Percentiles rank a stretch among this genome's conserved stretches.
These are phyloP conservation scores for Aspidoscelis tigris DNA, from an alignment of 2,113 vertebrate species.

Conservation along the genomic window DNA sequence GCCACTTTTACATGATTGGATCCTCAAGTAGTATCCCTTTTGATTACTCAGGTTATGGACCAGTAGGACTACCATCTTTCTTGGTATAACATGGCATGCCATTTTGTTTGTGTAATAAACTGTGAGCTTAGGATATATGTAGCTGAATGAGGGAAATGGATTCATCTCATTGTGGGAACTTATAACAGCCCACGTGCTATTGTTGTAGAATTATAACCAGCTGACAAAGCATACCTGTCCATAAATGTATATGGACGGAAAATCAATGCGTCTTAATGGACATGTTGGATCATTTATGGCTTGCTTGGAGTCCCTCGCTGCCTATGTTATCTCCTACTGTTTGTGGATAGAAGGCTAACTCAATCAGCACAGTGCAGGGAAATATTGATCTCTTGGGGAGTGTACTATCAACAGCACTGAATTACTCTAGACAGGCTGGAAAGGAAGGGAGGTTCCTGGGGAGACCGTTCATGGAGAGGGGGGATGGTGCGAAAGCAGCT, in stretches of 20 bases:
- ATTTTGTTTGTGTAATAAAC: neutral
- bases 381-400: slow-evolving; percentile 36
- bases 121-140: neutral
- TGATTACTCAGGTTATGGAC: neutral
- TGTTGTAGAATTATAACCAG: neutral
- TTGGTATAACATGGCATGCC: neutral
- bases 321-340: slow-evolving; percentile 43
- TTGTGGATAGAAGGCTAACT: slow-evolving; percentile 49
- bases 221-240: neutral
- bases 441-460: too few relatives aligned
- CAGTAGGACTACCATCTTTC: neutral
- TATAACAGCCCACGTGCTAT: neutral
- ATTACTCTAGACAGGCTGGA: slow-evolving; percentile 34
- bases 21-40: neutral
- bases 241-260: slow-evolving; percentile 24
- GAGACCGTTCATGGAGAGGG: too few relatives aligned
- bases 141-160: neutral
- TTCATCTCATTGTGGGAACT: neutral
- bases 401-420: slow-evolving; percentile 40
- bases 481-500: too few relatives aligned
- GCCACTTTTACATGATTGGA: neutral
- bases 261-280: slow-evolving; percentile 42
- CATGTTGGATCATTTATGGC: slow-evolving; percentile 12
- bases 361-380: slow-evolving; percentile 20
- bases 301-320: slow-evolving; percentile 1